These are phyloP conservation scores for Neopipo cinnamomea DNA, from an alignment of 2,113 vertebrate species.

Conservation along the genomic window DNA sequence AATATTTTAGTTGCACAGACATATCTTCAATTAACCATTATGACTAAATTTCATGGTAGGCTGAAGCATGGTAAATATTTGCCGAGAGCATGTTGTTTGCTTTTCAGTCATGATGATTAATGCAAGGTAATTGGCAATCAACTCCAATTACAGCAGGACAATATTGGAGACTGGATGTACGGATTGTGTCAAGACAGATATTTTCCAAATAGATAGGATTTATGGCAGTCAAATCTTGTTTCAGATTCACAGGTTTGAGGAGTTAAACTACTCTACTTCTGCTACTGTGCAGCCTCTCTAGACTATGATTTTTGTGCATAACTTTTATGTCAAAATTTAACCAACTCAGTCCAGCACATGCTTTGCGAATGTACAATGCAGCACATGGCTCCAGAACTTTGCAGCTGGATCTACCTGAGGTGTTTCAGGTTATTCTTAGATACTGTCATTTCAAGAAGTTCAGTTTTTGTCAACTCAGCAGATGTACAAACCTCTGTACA, in stretches of 20 bases:
- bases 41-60: conserved; percentile 21
- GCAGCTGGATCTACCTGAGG: background rate
- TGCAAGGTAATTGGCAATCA: conserved; percentile 43
- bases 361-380: background rate
- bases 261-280: background rate
- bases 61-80: conserved; percentile 35
- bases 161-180: background rate
- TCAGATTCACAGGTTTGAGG: background rate
- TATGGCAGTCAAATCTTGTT: background rate
- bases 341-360: background rate
- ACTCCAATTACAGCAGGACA: conserved; percentile 26
- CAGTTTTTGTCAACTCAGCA: background rate
- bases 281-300: background rate
- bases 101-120: conserved; percentile 41
- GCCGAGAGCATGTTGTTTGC: conserved; percentile 1
- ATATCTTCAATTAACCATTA: conserved; percentile 19
- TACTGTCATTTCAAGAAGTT: background rate
- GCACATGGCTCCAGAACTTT: background rate
- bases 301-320: background rate
- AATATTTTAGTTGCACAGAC: conserved; percentile 16
- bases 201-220: background rate
- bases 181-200: background rate
- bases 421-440: background rate
- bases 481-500: background rate
- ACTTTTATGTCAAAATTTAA: background rate